Base-by-base conservation (phyloP, 2,888 invertebrate species). In the Mycalesis mineus region DNA sequence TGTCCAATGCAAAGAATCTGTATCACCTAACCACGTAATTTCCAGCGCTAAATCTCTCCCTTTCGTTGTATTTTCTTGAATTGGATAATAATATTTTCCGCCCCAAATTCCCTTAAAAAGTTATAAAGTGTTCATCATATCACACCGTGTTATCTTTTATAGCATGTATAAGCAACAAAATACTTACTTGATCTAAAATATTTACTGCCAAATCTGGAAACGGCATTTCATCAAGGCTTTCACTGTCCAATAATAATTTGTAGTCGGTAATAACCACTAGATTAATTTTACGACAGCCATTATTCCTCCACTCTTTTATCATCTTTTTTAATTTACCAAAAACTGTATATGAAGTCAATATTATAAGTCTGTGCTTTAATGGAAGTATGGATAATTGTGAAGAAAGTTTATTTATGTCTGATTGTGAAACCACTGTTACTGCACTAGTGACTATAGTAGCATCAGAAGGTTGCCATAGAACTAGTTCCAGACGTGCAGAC, bases 1-100 rank as follows among this genome's bases (percentile, higher is more conserved):
- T 7, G 75, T 63, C 82, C 82, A 83, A 3, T 69, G 60, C 11
- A 82, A 56, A 1, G 81, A 73, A 2, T 74, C 63, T 0, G 81
- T 37, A 40, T 78, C 67, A 8, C 80, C 80, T 49, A 64, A 61
- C n/a, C 42, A 64, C 14, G 53, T 57, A 51, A 60, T 73, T 47
- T 69, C 65, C 2, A 79, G 64, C 2, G 65, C 58, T 5, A 72
- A 57, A 9, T 55, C 41, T 45, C 42, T 33, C 11, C 48, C 40
- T 58, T 48, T 17, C 40, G 49, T 47, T n/a, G 56, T 49, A 6
- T 48, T 61, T 29, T 67, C 67, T 31, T 66, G 31, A 5, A 66
- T 42, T 0, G 74, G 70, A 9, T 72, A 53, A 44, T 67, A 70
- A 53, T 71, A 78, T 55, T 74, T 72, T 14, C 71, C 73, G 11